phyloP scores from a whole-genome alignment of 2,888 invertebrate genomes.

The Nymphalis urticae region DNA sequence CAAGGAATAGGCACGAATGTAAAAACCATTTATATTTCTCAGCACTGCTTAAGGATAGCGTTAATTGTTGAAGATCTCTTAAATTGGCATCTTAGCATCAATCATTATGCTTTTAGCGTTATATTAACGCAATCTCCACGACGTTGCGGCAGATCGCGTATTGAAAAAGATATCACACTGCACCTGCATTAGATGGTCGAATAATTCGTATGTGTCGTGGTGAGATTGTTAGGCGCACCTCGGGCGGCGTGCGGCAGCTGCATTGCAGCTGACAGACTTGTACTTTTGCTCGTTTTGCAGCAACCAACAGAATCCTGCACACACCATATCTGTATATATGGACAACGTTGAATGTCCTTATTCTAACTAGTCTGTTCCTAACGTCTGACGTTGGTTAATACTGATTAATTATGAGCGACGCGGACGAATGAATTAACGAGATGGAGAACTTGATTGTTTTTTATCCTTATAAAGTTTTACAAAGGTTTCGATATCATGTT shows the following conservation, averaged over 20 bases:
- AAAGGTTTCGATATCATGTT: not conserved
- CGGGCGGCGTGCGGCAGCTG: constrained; percentile 61
- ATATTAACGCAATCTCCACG: not conserved
- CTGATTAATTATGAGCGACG: constrained; percentile 20
- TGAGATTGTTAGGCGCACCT: constrained; percentile 44
- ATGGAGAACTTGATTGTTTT: constrained; percentile 4
- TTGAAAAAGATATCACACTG: constrained; percentile 22
- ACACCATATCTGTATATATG: constrained; percentile 41
- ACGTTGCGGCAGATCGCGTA: not conserved
- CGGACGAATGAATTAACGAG: constrained; percentile 7
- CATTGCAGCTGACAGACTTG: constrained; percentile 72
- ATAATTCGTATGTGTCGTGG: constrained; percentile 52
- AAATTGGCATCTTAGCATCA: not conserved
- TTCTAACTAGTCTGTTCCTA: constrained; percentile 35
- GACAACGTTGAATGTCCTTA: constrained; percentile 38
- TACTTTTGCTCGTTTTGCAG: constrained; percentile 73
- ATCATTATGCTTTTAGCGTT: not conserved
- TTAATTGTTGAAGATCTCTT: constrained; percentile 5
- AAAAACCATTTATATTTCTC: not conserved
- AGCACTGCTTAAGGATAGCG: constrained; percentile 21
- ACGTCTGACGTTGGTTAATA: constrained; percentile 36
- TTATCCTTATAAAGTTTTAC: not conserved
- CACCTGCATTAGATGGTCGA: constrained; percentile 60
- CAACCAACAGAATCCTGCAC: constrained; percentile 48
- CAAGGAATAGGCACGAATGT: constrained; percentile 19